Conservation (phyloP, 2,797 vertebrate genomes). For the Danio aesculapii region DNA sequence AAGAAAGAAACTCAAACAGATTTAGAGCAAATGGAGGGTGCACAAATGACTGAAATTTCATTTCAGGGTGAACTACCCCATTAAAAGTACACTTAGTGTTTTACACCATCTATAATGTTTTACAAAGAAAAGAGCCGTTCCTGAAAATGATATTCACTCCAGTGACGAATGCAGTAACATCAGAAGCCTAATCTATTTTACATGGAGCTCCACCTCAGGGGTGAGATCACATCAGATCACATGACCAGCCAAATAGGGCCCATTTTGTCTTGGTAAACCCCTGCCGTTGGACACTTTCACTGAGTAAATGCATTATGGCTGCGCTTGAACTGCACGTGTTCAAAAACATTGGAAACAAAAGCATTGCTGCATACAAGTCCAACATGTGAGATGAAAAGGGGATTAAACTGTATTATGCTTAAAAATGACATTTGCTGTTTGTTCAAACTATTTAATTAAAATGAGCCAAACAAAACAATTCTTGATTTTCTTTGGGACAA, state of each 20-base stretch:
- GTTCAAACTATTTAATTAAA: no score
- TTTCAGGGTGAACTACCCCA: no score
- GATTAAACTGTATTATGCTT: no score
- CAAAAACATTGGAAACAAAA: background rate
- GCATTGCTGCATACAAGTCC: background rate
- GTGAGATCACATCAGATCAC: constrained; percentile 1
- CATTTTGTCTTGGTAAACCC: constrained; percentile 7
- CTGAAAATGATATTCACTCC: constrained; percentile 18
- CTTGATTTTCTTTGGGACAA: no score
- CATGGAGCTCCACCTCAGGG: constrained; percentile 1
- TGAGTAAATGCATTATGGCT: background rate
- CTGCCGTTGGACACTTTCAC: background rate
- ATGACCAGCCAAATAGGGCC: constrained; percentile 16
- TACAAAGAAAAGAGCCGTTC: no score
- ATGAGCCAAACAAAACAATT: no score
- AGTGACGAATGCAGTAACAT: background rate
- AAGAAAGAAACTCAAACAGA: no score
- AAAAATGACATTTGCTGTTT: no score
- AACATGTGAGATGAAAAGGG: background rate
- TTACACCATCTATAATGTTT: no score
- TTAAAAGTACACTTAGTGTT: no score
- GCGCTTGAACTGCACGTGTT: background rate
- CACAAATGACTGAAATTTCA: no score
- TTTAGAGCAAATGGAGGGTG: no score
- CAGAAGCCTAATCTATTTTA: constrained; percentile 40